A percentile compares a stretch with the other conserved stretches of the same genome.
phyloP scores from a whole-genome alignment of 2,888 invertebrate species.

The Bombyx huttoni region DNA sequence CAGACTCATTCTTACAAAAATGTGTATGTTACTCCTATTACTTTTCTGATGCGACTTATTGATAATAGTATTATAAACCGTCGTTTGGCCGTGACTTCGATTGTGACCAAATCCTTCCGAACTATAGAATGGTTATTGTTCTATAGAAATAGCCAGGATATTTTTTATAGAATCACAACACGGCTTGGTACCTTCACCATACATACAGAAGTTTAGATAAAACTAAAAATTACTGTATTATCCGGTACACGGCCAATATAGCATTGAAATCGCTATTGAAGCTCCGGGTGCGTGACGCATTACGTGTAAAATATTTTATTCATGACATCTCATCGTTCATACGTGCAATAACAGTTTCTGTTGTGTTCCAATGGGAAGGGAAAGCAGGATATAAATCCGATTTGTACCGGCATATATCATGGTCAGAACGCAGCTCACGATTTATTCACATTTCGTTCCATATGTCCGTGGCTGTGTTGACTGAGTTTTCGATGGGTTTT shows the following conservation, averaged over 20 bases:
- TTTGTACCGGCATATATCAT: constrained; percentile 65
- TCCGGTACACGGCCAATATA: constrained; percentile 25
- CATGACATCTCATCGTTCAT: constrained; percentile 61
- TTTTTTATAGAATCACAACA: too few species aligned
- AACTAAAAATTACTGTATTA: constrained; percentile 6
- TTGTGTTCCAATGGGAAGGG: constrained; percentile 49
- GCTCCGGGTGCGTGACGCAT: constrained; percentile 39
- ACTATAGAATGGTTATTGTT: too few species aligned
- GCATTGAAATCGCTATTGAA: constrained; percentile 34
- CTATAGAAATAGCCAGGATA: too few species aligned
- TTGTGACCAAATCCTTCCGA: too few species aligned
- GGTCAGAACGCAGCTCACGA: constrained; percentile 50
- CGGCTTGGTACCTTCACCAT: not conserved
- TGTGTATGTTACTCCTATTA: too few species aligned
- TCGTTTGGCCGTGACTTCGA: too few species aligned
- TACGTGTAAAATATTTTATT: constrained; percentile 52
- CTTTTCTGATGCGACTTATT: too few species aligned
- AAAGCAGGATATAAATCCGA: constrained; percentile 64
- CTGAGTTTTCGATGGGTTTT: not conserved
- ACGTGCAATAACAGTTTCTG: constrained; percentile 60
- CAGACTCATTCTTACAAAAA: too few species aligned
- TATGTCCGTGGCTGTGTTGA: constrained; percentile 15
- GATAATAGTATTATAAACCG: too few species aligned
- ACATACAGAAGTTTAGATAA: not conserved
- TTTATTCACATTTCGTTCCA: constrained; percentile 41